Evolutionary conservation across 2,888 invertebrate species (phyloP).

Genomic region (Galerucella calmariensis): DNA sequence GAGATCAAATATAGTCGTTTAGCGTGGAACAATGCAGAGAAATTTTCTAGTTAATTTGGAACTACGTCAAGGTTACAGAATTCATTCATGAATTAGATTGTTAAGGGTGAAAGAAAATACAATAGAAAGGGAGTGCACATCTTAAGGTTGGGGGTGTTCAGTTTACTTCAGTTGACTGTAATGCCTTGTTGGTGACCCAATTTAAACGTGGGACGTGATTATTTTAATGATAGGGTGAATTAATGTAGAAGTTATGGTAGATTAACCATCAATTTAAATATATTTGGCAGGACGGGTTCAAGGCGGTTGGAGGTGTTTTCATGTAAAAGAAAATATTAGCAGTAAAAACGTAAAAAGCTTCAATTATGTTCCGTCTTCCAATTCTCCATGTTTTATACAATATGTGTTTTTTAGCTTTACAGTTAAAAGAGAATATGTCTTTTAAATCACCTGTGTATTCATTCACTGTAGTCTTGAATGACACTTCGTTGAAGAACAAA

Average conservation of each 20-base stretch:
- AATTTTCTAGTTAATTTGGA: background rate
- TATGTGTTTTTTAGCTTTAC: slow-evolving; percentile 53
- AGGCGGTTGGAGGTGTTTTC: no score
- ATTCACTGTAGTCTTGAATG: slow-evolving; percentile 67
- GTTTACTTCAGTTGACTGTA: background rate
- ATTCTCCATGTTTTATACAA: no score
- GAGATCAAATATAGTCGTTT: background rate
- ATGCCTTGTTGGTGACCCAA: slow-evolving; percentile 1
- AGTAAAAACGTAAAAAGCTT: no score
- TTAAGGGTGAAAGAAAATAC: background rate
- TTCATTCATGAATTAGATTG: slow-evolving; percentile 5
- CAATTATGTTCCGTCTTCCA: no score
- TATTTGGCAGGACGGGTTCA: no score
- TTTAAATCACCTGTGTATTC: slow-evolving; percentile 64
- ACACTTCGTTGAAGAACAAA: slow-evolving; percentile 63
- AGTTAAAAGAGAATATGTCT: slow-evolving; percentile 52
- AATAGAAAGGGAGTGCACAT: slow-evolving; percentile 11
- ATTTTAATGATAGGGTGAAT: background rate
- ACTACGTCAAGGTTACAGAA: background rate
- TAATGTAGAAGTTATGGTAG: background rate
- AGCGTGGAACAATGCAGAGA: background rate
- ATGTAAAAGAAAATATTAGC: no score
- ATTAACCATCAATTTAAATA: no score
- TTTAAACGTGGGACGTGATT: background rate
- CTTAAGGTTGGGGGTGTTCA: background rate